These are phyloP conservation scores for Dryas iulia DNA, from an alignment of 1,140 invertebrate species.

Conservation along the genomic window DNA sequence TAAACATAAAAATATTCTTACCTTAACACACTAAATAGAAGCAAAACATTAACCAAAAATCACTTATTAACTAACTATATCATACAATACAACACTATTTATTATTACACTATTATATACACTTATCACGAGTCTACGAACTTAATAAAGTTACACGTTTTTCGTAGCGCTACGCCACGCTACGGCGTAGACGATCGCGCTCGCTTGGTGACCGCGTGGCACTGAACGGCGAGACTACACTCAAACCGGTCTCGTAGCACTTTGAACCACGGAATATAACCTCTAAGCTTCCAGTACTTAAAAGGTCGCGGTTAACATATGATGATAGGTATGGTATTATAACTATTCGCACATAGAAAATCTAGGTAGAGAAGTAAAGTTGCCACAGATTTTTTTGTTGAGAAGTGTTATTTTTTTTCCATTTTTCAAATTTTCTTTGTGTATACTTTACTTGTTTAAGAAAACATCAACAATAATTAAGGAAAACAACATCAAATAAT, in stretches of 20 bases:
- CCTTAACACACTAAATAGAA: not conserved
- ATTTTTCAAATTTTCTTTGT: no score
- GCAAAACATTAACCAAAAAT: not conserved
- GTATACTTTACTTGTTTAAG: no score
- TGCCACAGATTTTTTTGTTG: no score
- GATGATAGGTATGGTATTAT: not conserved
- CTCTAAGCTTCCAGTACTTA: not conserved
- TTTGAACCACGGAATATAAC: conserved; percentile 4
- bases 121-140: conserved; percentile 11
- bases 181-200: conserved; percentile 29
- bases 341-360: not conserved
- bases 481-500: no score
- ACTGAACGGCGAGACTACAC: conserved; percentile 25
- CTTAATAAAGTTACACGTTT: conserved; percentile 20
- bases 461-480: no score
- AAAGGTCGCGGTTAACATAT: conserved; percentile 13
- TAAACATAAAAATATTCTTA: no score
- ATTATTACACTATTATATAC: not conserved
- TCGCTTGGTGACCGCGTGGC: conserved; percentile 27
- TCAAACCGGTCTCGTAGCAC: conserved; percentile 10
- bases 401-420: no score
- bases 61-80: not conserved
- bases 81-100: not conserved
- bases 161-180: conserved; percentile 16
- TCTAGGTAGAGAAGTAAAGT: no score